A percentile compares a stretch with the other conserved stretches of the same genome.
Conservation (phyloP, 2,113 vertebrate genomes). For the Petromus typicus region DNA sequence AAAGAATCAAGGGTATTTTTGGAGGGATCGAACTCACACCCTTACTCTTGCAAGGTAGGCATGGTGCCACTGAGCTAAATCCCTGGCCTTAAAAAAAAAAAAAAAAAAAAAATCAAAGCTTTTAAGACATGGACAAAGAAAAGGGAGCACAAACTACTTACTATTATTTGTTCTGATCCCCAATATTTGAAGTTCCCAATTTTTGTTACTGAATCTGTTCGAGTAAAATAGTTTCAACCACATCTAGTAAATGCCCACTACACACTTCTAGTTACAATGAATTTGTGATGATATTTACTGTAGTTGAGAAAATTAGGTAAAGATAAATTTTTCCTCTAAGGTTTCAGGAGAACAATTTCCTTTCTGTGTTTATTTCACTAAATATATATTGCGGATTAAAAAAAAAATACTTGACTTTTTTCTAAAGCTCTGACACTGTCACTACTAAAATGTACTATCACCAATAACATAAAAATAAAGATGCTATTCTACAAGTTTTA, state of each 20-base stretch:
- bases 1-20: too few relatives aligned
- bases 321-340: not conserved
- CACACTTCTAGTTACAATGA: not conserved
- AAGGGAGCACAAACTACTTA: constrained; percentile 31
- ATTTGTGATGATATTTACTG: constrained; percentile 28
- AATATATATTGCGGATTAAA: constrained; percentile 12
- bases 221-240: constrained; percentile 15
- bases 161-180: not conserved
- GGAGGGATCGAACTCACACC: too few relatives aligned
- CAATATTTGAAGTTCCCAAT: not conserved
- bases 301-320: not conserved
- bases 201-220: constrained; percentile 18
- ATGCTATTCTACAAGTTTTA: not conserved
- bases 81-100: too few relatives aligned
- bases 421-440: not conserved
- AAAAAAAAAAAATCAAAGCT: not conserved
- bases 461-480: not conserved
- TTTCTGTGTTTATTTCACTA: constrained; percentile 41
- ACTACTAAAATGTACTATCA: not conserved
- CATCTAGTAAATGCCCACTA: not conserved
- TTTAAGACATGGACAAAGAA: not conserved
- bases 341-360: constrained; percentile 7
- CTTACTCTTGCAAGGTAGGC: too few relatives aligned
- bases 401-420: not conserved
- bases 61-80: too few relatives aligned